phyloP scores from a whole-genome alignment of 2,888 invertebrate species.

The Entomobrya multifasciata region DNA sequence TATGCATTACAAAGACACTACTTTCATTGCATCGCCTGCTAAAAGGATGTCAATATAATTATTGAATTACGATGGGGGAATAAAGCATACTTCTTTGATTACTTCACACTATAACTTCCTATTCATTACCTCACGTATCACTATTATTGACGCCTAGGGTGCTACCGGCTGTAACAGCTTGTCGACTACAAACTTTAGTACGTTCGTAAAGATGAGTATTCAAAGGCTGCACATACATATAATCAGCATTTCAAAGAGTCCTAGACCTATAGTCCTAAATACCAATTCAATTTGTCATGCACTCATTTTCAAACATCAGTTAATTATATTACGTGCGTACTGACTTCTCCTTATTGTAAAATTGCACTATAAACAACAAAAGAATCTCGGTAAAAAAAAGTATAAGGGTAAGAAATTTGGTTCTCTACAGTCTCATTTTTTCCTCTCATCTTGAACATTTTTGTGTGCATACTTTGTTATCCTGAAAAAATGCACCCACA shows the following conservation, averaged over 20 bases:
- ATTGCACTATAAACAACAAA: no score
- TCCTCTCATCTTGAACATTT: no score
- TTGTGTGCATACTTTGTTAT: no score
- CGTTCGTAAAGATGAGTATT: neutral
- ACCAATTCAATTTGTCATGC: constrained; percentile 58
- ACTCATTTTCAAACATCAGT: constrained; percentile 39
- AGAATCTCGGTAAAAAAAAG: no score
- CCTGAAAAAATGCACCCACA: neutral
- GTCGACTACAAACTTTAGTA: no score
- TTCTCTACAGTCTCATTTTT: no score
- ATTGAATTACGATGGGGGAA: neutral
- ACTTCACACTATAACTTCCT: constrained; percentile 21
- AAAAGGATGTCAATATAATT: no score
- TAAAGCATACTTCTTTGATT: neutral
- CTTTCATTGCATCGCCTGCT: no score
- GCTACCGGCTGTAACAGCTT: constrained; percentile 13
- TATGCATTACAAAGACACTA: no score
- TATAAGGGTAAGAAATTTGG: no score
- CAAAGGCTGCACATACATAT: neutral
- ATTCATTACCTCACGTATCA: constrained; percentile 27
- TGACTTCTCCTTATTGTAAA: neutral
- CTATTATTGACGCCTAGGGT: constrained; percentile 60
- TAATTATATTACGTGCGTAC: neutral
- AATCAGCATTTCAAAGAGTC: no score
- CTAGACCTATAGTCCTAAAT: constrained; percentile 56